Evolutionary conservation across 2,888 invertebrate species (phyloP).

Genomic region (Ferdinandea cuprea): DNA sequence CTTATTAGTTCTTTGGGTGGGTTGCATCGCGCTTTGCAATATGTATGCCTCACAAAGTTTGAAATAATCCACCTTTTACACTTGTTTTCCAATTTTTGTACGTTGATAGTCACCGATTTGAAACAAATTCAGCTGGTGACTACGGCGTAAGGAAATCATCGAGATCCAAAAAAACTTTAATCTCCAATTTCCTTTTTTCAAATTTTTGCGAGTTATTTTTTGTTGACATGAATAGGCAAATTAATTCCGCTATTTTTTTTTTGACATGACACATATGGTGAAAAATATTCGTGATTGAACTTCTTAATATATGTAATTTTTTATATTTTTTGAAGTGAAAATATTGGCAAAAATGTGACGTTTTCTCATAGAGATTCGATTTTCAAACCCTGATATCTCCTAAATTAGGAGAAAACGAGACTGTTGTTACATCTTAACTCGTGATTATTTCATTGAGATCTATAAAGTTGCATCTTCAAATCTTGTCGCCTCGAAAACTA

Average conservation of each 20-base stretch:
- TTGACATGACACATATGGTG: too few species aligned
- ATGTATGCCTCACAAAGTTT: not conserved
- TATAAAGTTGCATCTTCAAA: too few species aligned
- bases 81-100: not conserved
- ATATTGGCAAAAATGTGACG: too few species aligned
- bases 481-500: too few species aligned
- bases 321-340: too few species aligned
- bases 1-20: not conserved
- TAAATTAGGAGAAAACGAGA: too few species aligned
- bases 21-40: not conserved
- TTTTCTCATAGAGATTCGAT: too few species aligned
- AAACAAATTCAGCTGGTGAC: conserved; percentile 13
- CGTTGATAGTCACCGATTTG: not conserved
- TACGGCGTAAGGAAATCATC: conserved; percentile 9
- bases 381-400: too few species aligned
- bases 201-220: conserved; percentile 1
- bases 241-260: conserved; percentile 3
- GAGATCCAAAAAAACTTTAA: conserved; percentile 9
- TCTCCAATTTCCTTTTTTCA: conserved; percentile 5
- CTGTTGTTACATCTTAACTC: too few species aligned
- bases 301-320: too few species aligned
- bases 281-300: too few species aligned
- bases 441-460: too few species aligned
- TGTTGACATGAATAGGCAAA: conserved; percentile 2
- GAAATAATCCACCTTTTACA: conserved; percentile 2